These are phyloP conservation scores for Marmota flaviventris DNA, from an alignment of 2,113 vertebrate genomes.

Conservation along the genomic window DNA sequence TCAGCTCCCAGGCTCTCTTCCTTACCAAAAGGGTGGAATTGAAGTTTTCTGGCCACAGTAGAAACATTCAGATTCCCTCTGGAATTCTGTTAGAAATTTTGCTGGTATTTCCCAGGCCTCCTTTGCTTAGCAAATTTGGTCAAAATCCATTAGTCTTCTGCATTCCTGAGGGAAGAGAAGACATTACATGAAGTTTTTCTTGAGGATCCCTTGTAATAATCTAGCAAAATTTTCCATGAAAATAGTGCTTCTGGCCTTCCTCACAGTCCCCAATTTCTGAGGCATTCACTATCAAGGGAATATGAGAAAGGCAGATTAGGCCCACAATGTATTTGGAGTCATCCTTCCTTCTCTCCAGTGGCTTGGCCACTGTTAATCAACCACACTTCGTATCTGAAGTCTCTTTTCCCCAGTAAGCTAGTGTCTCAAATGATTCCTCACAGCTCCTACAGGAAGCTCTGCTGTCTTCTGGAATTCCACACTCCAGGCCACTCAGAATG, in stretches of 20 bases:
- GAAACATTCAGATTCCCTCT: background rate
- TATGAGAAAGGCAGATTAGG: background rate
- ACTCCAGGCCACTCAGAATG: background rate
- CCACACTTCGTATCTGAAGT: fast-evolving
- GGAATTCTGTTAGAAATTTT: background rate
- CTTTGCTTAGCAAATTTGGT: background rate
- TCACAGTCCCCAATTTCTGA: background rate
- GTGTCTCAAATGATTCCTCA: background rate
- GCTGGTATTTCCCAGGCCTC: background rate
- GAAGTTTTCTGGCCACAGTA: background rate
- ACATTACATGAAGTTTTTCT: background rate
- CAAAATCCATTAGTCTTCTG: background rate
- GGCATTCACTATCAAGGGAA: background rate
- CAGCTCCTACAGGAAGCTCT: background rate
- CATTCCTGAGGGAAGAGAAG: background rate
- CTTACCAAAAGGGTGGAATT: background rate
- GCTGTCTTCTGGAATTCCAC: background rate
- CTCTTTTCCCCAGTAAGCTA: background rate
- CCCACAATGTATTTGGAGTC: background rate
- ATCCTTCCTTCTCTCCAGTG: background rate
- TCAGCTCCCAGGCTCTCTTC: background rate
- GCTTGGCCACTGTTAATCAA: background rate
- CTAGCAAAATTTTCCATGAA: background rate
- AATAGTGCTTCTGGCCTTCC: background rate
- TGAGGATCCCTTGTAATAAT: background rate